Percentiles rank a stretch among this genome's conserved stretches.
phyloP scores from a whole-genome alignment of 2,888 invertebrate species.

The Machimus rusticus region DNA sequence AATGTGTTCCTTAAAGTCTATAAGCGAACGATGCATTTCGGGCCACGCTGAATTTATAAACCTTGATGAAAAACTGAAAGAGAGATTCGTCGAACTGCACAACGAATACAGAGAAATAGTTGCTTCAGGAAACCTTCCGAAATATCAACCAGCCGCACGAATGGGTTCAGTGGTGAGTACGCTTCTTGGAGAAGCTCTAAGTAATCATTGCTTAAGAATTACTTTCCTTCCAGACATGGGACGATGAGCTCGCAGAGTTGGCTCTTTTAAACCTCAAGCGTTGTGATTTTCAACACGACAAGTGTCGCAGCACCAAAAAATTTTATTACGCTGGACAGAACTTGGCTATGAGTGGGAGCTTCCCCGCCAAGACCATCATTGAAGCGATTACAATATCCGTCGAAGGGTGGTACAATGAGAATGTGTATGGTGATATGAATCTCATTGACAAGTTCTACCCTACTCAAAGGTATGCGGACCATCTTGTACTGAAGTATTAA shows the following conservation, averaged over 20 bases:
- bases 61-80: not conserved
- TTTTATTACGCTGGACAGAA: slow-evolving; percentile 42
- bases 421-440: slow-evolving; percentile 16
- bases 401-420: slow-evolving; percentile 41
- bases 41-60: not conserved
- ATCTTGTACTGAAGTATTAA: not conserved
- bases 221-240: slow-evolving; percentile 42
- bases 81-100: slow-evolving; percentile 36
- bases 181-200: not conserved
- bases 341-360: not conserved
- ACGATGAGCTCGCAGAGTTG: slow-evolving; percentile 48
- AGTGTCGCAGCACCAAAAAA: slow-evolving; percentile 23
- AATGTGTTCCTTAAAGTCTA: not conserved
- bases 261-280: slow-evolving; percentile 50
- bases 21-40: not conserved
- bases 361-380: too few relatives aligned
- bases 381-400: not conserved
- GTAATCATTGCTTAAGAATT: not conserved
- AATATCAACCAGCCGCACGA: slow-evolving; percentile 44
- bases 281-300: slow-evolving; percentile 43
- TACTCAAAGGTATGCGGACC: not conserved
- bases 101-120: slow-evolving; percentile 49
- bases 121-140: slow-evolving; percentile 46
- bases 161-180: slow-evolving; percentile 47
- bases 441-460: not conserved